phyloP scores from a whole-genome alignment of 2,797 vertebrate genomes.

The Sarcophilus harrisii region DNA sequence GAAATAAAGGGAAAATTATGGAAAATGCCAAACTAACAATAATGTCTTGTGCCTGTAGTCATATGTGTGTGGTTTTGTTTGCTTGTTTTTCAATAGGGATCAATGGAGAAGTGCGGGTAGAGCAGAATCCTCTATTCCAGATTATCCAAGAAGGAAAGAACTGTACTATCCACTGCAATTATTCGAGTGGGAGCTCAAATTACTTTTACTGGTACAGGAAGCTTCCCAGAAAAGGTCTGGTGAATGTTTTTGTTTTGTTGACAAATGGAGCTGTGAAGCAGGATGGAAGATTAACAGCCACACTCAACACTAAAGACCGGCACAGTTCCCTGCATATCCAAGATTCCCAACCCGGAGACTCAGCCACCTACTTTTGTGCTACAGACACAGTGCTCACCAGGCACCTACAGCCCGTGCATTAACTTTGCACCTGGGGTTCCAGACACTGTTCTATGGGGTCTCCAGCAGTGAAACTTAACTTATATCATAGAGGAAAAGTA shows the following conservation, averaged over 20 bases:
- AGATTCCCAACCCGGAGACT: neutral
- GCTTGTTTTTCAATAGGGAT: slow-evolving; percentile 43
- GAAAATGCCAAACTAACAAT: neutral
- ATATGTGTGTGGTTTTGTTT: neutral
- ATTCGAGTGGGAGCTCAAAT: neutral
- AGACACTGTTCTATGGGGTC: neutral
- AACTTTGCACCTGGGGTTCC: slow-evolving; percentile 14
- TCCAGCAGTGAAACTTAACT: neutral
- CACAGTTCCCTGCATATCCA: slow-evolving; percentile 11
- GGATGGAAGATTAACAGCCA: slow-evolving; percentile 7
- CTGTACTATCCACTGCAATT: slow-evolving; percentile 15
- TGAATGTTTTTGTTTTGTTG: neutral
- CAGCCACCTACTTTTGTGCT: slow-evolving; percentile 52
- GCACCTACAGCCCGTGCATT: neutral
- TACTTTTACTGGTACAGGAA: slow-evolving; percentile 32
- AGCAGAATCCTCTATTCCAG: slow-evolving; percentile 19
- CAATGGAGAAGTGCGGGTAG: slow-evolving; percentile 20
- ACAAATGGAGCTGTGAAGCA: slow-evolving; percentile 7
- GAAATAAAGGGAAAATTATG: neutral
- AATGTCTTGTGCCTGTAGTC: neutral
- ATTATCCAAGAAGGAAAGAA: slow-evolving; percentile 21
- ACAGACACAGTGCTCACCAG: slow-evolving; percentile 25
- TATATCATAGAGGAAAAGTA: neutral
- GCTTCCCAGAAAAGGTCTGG: neutral
- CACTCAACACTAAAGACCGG: neutral